A percentile compares a stretch with the other conserved stretches of the same genome.
These are phyloP conservation scores for Saccostrea glomerata DNA, from an alignment of 1,140 invertebrate genomes.

Conservation along the genomic window DNA sequence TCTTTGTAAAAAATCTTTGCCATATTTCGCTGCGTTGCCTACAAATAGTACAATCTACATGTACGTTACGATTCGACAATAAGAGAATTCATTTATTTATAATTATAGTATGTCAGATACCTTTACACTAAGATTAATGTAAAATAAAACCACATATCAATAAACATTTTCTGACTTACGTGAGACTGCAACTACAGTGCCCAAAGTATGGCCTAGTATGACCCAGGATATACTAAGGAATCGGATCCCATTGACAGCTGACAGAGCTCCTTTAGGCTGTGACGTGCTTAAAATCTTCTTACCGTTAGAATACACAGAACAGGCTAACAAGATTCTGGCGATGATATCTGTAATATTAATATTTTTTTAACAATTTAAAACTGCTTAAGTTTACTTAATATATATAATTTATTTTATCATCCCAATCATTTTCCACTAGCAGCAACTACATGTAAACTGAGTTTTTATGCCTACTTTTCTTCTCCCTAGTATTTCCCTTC, in stretches of 20 bases:
- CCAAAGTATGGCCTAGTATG: neutral
- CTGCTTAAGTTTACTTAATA: too few species aligned
- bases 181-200: neutral
- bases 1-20: conserved; percentile 38
- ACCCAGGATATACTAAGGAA: conserved; percentile 15
- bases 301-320: conserved; percentile 2
- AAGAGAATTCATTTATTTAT: too few species aligned
- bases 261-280: neutral
- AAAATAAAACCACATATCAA: neutral
- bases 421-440: too few species aligned
- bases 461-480: neutral
- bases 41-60: neutral
- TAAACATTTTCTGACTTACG: neutral
- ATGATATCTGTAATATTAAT: conserved; percentile 1
- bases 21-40: conserved; percentile 45
- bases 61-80: too few species aligned
- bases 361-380: neutral
- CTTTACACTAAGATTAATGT: too few species aligned
- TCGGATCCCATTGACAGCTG: neutral
- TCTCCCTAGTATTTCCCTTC: neutral
- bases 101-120: too few species aligned
- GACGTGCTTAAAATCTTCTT: conserved; percentile 14
- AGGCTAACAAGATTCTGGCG: conserved; percentile 1
- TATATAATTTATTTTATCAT: too few species aligned
- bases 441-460: neutral